Conservation (phyloP, 2,113 vertebrate species). For the Pelusios castaneus region DNA sequence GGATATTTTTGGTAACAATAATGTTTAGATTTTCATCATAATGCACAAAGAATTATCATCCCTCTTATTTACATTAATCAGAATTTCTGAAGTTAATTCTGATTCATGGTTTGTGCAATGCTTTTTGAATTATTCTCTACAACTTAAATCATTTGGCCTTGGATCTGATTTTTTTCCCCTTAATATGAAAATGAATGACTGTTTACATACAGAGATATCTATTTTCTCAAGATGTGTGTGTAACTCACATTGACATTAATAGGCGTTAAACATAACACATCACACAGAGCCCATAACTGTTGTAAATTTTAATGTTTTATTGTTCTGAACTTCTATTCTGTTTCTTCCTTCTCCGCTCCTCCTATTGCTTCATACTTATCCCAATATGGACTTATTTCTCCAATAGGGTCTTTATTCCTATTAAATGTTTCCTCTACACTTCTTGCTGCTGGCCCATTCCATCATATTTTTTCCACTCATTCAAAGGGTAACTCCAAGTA, state of each 20-base stretch:
- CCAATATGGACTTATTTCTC: not conserved
- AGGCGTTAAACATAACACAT: not conserved
- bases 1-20: not conserved
- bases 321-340: not conserved
- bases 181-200: not conserved
- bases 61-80: conserved; percentile 10
- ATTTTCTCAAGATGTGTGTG: not conserved
- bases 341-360: not conserved
- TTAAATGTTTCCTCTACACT: not conserved
- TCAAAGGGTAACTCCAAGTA: not conserved
- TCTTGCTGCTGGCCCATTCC: not conserved
- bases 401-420: not conserved
- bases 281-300: not conserved
- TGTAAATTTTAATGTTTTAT: not conserved
- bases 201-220: not conserved
- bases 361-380: not conserved
- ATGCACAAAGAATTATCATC: conserved; percentile 10
- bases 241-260: not conserved
- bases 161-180: not conserved
- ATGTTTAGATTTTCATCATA: not conserved
- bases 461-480: not conserved
- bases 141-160: not conserved
- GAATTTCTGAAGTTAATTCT: conserved; percentile 10
- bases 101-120: not conserved
- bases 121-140: conserved; percentile 17